Evolutionary conservation across 2,113 vertebrate species (phyloP).

Genomic region (Epinephelus lanceolatus): DNA sequence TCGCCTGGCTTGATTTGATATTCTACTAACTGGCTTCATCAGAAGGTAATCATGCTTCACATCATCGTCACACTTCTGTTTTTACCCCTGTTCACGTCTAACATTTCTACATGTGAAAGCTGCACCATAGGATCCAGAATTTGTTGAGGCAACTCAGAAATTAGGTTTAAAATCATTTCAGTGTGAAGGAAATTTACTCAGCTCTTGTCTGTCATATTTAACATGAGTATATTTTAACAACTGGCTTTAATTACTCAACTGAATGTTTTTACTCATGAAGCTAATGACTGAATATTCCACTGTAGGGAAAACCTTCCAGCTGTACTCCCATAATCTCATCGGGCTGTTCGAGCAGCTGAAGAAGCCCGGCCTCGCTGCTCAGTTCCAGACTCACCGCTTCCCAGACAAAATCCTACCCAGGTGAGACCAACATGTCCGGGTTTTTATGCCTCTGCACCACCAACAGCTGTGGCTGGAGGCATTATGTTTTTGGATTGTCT

Average conservation of each 20-base stretch:
- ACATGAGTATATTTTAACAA: background rate
- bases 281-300: slow-evolving; percentile 37
- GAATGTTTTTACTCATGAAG: background rate
- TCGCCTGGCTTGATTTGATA: slow-evolving; percentile 81
- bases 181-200: background rate
- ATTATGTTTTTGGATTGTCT: too few relatives aligned
- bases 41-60: slow-evolving; percentile 93
- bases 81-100: slow-evolving; percentile 71
- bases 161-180: background rate
- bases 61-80: slow-evolving; percentile 64
- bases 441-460: background rate
- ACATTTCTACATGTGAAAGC: slow-evolving; percentile 46
- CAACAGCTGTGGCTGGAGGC: too few relatives aligned
- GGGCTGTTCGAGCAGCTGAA: slow-evolving; percentile 98
- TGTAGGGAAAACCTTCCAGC: slow-evolving; percentile 96
- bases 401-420: slow-evolving; percentile 96
- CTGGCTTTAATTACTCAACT: background rate
- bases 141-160: background rate
- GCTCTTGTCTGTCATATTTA: background rate
- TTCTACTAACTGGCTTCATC: slow-evolving; percentile 82
- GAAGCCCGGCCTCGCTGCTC: slow-evolving; percentile 95
- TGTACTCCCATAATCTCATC: slow-evolving; percentile 98
- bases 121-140: slow-evolving; percentile 19
- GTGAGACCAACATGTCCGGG: slow-evolving; percentile 75
- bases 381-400: slow-evolving; percentile 97